phyloP scores from a whole-genome alignment of 1,140 invertebrate genomes.

The Hylyphantes graminicola region DNA sequence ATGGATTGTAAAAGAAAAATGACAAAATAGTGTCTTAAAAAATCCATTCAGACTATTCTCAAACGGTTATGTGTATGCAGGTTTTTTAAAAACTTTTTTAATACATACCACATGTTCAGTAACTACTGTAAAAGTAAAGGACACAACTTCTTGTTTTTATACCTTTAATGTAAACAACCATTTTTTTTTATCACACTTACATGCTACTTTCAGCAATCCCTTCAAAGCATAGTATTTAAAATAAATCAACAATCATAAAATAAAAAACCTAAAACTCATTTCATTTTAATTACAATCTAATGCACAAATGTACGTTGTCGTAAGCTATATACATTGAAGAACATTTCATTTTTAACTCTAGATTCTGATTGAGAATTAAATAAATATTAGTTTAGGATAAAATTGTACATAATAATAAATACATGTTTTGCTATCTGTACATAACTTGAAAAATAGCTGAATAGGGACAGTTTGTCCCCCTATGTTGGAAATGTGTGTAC shows the following conservation, averaged over 20 bases:
- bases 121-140: too few relatives aligned
- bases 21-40: too few relatives aligned
- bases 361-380: constrained; percentile 29
- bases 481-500: constrained; percentile 55
- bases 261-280: constrained; percentile 51
- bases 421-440: constrained; percentile 56
- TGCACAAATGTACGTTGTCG: constrained; percentile 35
- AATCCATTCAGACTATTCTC: too few relatives aligned
- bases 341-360: neutral
- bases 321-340: neutral
- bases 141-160: too few relatives aligned
- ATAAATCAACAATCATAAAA: constrained; percentile 54
- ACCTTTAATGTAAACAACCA: constrained; percentile 22
- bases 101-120: too few relatives aligned
- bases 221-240: constrained; percentile 42
- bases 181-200: constrained; percentile 40
- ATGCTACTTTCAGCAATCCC: constrained; percentile 30
- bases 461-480: constrained; percentile 8
- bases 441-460: constrained; percentile 59
- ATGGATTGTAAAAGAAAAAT: too few relatives aligned
- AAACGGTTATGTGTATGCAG: too few relatives aligned
- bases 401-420: constrained; percentile 42
- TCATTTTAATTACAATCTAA: constrained; percentile 56
- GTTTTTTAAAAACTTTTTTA: too few relatives aligned
- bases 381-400: constrained; percentile 42